A percentile compares a stretch with the other conserved stretches of the same genome.
Conservation (phyloP, 2,888 invertebrate genomes). For the Enchytraeus crypticus region DNA sequence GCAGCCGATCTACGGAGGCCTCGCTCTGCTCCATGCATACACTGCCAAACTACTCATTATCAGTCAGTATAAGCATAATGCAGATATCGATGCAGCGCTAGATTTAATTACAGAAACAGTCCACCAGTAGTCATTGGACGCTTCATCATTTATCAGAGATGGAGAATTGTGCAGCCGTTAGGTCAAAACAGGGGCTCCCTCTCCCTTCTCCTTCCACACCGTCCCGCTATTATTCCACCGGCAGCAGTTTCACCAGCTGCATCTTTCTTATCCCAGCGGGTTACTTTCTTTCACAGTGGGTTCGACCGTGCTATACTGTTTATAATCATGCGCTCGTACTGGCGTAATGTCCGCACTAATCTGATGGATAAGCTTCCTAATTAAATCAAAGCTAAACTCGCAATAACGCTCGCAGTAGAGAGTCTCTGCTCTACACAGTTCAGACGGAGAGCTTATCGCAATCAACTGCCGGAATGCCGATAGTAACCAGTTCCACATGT, state of each 20-base stretch:
- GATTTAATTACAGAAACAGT: constrained; percentile 3
- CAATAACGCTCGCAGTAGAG: not conserved
- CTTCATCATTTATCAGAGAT: constrained; percentile 1
- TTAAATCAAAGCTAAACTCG: constrained; percentile 1
- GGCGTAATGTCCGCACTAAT: not conserved
- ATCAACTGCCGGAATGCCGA: too few species aligned
- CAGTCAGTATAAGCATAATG: constrained; percentile 3
- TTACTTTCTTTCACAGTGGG: not conserved
- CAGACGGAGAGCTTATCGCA: too few species aligned
- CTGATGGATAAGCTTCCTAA: constrained; percentile 2
- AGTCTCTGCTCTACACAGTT: not conserved
- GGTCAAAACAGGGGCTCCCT: not conserved
- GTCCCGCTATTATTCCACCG: too few species aligned
- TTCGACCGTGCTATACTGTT: constrained; percentile 7
- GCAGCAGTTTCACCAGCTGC: not conserved
- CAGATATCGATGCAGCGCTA: not conserved
- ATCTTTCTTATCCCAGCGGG: not conserved
- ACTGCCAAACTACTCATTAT: not conserved
- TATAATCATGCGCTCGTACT: not conserved
- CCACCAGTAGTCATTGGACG: not conserved
- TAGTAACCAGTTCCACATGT: not conserved
- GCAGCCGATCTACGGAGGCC: too few species aligned
- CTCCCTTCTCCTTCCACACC: too few species aligned
- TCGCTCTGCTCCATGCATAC: too few species aligned
- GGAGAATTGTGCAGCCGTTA: not conserved